Base-by-base conservation (phyloP, 2,797 vertebrate species). In the Melanotaenia boesemani region DNA sequence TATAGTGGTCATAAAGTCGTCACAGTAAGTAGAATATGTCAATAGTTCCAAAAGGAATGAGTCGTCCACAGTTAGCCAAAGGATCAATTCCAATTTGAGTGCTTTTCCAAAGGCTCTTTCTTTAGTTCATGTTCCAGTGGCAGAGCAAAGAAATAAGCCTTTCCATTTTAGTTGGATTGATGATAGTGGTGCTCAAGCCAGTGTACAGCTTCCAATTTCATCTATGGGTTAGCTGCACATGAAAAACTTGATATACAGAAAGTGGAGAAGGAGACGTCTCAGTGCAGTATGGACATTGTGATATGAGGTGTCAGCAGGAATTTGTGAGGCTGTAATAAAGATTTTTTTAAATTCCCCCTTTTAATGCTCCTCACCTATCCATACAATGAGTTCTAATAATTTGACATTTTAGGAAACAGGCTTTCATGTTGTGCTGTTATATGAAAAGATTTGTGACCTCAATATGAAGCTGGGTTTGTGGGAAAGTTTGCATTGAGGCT, bases 51-150 rank as follows among this genome's bases (percentile, higher is more conserved):
- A 89, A 88, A 89, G 79, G 75, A 89, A 85, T 74, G 87, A 84
- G 70, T 84, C 57, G 61, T 87, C 66, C 50, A 60, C 79, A 16
- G 73, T 85, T 30, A 55, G 73, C 80, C 86, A 36, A 67, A 78
- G 82, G 88, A 91, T 90, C 86, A 71, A 90, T 88, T 90, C 84
- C 82, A 89, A 84, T 90, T 76, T 86, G 83, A 91, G 89, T 80
- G 88, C 80, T 89, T 91, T 80, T 80, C 77, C 76, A 79, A 89
- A 87, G 66, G 72, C 81, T 83, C 74, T 88, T 88, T 84, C 77
- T 89, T 85, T 30, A 22, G 66, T 64, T 69, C 63, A 56, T 74
- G 81, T 88, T 84, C 67, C 81, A 86, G 83, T 64, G 76, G 76
- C 86, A 74, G 80, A 85, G 74, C 72, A 82, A 86, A 91, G 85